Evolutionary conservation across 1,140 invertebrate species (phyloP).

Genomic region (Brachionus manjavacas): DNA sequence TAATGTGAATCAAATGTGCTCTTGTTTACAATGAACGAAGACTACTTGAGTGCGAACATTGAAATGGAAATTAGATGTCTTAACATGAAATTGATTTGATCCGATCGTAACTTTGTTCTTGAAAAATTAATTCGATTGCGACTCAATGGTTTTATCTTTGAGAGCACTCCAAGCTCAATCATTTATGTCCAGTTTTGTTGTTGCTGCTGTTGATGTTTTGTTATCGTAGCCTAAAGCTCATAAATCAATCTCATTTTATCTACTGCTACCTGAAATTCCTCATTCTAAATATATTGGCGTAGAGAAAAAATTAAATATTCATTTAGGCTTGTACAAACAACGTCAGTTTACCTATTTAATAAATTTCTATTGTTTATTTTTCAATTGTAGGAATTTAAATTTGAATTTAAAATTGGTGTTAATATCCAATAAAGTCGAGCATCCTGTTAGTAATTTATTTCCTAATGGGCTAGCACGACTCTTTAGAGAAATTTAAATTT

Average conservation of each 20-base stretch:
- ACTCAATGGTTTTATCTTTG: not conserved
- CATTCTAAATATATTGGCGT: not conserved
- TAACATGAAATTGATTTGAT: slow-evolving; percentile 5
- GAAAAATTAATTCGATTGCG: not conserved
- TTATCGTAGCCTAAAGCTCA: not conserved
- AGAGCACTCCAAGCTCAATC: not conserved
- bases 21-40: not conserved
- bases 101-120: not conserved
- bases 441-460: slow-evolving; percentile 13
- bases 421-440: slow-evolving; percentile 37
- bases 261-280: not conserved
- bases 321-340: not conserved
- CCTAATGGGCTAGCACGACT: not conserved
- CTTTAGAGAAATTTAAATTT: not conserved
- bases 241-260: not conserved
- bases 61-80: slow-evolving; percentile 28
- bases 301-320: slow-evolving; percentile 16
- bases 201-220: too few relatives aligned
- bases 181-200: not conserved
- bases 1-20: slow-evolving; percentile 37
- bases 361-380: not conserved
- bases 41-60: not conserved
- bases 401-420: slow-evolving; percentile 37
- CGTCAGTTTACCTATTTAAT: slow-evolving; percentile 22
- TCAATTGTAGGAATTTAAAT: slow-evolving; percentile 23